These are phyloP conservation scores for Triplophysa bombifrons DNA, from an alignment of 2,797 vertebrate species.

Conservation along the genomic window DNA sequence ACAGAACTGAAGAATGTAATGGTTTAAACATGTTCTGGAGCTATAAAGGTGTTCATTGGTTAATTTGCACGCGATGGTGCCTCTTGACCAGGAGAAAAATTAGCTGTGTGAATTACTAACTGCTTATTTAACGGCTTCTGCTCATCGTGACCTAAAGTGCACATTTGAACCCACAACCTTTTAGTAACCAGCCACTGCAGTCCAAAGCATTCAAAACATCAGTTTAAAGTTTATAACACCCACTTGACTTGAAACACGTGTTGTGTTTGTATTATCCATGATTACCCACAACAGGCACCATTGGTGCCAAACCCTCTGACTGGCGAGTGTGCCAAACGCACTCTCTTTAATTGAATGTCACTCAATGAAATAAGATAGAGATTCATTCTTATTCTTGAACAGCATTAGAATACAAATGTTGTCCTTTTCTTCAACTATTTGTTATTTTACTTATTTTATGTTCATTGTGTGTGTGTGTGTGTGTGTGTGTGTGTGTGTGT, in stretches of 20 bases:
- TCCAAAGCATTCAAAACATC: neutral
- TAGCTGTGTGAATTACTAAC: neutral
- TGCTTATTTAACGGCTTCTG: neutral
- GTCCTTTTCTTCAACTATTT: neutral
- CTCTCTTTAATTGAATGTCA: conserved; percentile 26
- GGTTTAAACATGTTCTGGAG: neutral
- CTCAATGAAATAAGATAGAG: conserved; percentile 1
- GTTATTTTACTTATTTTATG: neutral
- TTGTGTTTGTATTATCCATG: conserved; percentile 4
- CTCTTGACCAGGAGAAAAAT: neutral
- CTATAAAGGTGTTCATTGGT: conserved; percentile 2
- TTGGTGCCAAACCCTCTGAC: neutral
- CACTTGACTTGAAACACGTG: neutral
- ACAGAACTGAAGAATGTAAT: neutral
- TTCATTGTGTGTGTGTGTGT: too few relatives aligned
- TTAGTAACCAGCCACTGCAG: neutral
- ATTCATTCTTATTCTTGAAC: neutral
- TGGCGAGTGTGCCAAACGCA: conserved; percentile 8
- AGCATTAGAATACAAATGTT: neutral
- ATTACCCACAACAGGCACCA: neutral
- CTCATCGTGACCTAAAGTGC: too few relatives aligned
- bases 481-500: too few relatives aligned
- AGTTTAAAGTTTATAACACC: neutral
- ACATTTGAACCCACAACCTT: neutral
- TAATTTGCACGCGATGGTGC: neutral